Evolutionary conservation across 2,797 vertebrate genomes (phyloP).

Genomic region (Emydoidea blandingii): DNA sequence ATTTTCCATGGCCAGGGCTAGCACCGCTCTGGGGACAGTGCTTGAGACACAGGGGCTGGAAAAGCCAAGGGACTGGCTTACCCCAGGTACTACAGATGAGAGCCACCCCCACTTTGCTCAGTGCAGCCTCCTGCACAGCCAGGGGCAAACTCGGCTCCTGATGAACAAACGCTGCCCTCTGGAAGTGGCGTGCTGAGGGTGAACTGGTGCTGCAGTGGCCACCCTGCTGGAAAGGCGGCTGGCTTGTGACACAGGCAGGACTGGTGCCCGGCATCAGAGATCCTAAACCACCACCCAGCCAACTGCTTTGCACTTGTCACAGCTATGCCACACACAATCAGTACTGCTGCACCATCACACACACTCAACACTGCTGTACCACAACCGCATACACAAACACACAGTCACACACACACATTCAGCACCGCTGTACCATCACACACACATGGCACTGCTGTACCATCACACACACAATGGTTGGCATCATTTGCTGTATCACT

Average conservation of each 20-base stretch:
- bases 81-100: accelerated
- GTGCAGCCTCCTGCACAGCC: background rate
- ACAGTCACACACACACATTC: background rate
- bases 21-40: accelerated
- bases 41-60: accelerated
- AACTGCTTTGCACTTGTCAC: background rate
- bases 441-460: no score
- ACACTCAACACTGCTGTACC: accelerated
- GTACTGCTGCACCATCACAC: background rate
- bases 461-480: background rate
- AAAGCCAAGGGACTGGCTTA: background rate
- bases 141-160: background rate
- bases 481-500: no score
- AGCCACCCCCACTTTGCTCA: background rate
- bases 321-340: background rate
- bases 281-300: background rate
- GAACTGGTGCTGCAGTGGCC: background rate
- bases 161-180: background rate
- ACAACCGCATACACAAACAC: accelerated
- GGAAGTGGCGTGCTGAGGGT: background rate
- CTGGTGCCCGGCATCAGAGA: background rate
- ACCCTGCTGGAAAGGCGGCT: background rate
- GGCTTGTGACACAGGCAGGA: background rate
- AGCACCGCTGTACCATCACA: accelerated
- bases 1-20: accelerated